Evolutionary conservation across 2,888 invertebrate species (phyloP), one percentile per base, ranked within the genome.

Genomic region (Rhagonycha fulva): DNA sequence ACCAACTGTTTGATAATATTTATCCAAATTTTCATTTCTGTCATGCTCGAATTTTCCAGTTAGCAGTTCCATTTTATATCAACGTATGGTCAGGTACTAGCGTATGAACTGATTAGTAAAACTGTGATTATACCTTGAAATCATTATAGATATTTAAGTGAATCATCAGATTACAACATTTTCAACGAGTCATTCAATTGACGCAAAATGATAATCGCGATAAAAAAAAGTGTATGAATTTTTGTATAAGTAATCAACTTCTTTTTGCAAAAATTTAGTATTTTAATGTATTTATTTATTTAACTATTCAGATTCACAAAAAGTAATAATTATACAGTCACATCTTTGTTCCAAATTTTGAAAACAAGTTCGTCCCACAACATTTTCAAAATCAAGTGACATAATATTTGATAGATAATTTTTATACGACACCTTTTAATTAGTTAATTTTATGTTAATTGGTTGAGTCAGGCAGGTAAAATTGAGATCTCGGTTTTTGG

Each of bases 11-110:
- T 88, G 88, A 81, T 91, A 93, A 84, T 92, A 93, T 78, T 91
- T 91, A 75, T 93, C 92, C 81, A 92, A 87, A 85, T 92, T 91
- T 84, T 93, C 92, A 87, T 91, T 93, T 83, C 89, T 90, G 80
- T 91, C 90, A 80, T 92, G 91, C 81, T 90, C 89, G 86, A 92
- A 93, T 85, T 90, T 91, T 82, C 93, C 93, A 74, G 87, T 82
- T 30, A 93, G 9, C n/a, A 47, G 47, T 9, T 47, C 47, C 47
- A 47, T 47, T 47, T 47, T n/a, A 9, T n/a, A 47, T 47, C 47
- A 28, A 28, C 28, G 7, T 28, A 19, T 19, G 19, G 19, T 19
- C 19, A 19, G 19, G 19, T 19, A 19, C 19, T 19, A 19, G 19
- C 1, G 2, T 19, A 32, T n/a, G 32, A 32, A 32, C 32, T 32